A percentile compares a stretch with the other conserved stretches of the same genome.
Evolutionary conservation across 2,113 vertebrate genomes (phyloP).

Genomic region (Porphyrio hochstetteri): DNA sequence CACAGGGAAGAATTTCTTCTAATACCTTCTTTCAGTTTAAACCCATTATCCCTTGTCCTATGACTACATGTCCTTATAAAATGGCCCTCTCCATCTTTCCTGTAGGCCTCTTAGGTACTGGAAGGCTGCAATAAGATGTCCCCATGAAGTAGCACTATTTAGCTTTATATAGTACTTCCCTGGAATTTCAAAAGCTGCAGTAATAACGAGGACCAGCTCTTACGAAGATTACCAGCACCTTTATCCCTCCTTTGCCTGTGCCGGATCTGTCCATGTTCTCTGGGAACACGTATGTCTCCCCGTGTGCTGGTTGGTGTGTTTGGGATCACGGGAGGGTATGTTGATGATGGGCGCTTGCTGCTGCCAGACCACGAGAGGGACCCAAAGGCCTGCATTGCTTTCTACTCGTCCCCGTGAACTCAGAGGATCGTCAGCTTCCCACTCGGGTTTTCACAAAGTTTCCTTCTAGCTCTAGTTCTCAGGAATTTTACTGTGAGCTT

Average conservation of each 20-base stretch:
- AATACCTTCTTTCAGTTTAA: too few relatives aligned
- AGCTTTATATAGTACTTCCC: not conserved
- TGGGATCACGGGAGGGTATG: not conserved
- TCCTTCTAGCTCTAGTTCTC: not conserved
- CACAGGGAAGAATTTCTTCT: too few relatives aligned
- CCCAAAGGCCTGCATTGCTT: not conserved
- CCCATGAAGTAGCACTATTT: not conserved
- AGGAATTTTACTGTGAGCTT: not conserved
- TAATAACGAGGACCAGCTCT: not conserved
- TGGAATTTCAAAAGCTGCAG: not conserved
- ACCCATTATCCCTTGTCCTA: too few relatives aligned
- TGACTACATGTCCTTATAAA: too few relatives aligned
- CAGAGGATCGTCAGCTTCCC: accelerated
- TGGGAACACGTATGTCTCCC: accelerated
- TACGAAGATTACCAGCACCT: accelerated
- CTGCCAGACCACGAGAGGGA: slow-evolving; percentile 65
- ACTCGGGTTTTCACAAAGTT: not conserved
- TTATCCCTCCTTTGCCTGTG: not conserved
- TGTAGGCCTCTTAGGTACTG: too few relatives aligned
- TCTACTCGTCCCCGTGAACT: not conserved
- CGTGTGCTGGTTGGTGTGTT: accelerated
- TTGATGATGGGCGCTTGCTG: not conserved
- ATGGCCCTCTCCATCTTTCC: too few relatives aligned
- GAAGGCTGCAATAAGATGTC: too few relatives aligned
- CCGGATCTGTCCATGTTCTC: not conserved